These are phyloP conservation scores for Bettongia penicillata DNA, from an alignment of 2,113 vertebrate genomes.

Conservation along the genomic window DNA sequence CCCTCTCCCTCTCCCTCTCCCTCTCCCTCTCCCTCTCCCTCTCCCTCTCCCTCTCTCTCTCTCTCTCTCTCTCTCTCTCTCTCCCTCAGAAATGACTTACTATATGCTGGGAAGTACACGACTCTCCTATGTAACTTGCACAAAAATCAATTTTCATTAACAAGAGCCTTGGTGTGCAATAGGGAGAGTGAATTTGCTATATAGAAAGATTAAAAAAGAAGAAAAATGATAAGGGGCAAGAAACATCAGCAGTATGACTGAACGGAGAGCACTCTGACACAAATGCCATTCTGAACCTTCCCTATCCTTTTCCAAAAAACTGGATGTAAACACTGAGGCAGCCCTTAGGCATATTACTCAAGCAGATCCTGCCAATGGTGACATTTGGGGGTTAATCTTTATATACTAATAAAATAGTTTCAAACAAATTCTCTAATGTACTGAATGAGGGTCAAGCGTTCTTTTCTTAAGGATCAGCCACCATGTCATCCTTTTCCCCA, in stretches of 20 bases:
- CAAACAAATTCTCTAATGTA: conserved; percentile 30
- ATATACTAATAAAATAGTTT: conserved; percentile 42
- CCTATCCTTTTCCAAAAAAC: neutral
- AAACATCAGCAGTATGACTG: neutral
- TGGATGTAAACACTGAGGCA: conserved; percentile 20
- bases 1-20: too few relatives aligned
- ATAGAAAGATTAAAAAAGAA: conserved; percentile 31
- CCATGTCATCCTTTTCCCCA: neutral
- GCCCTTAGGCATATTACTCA: conserved; percentile 26
- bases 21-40: neutral
- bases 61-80: too few relatives aligned
- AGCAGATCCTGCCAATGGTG: conserved; percentile 31
- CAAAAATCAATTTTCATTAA: conserved; percentile 66
- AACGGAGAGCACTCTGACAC: conserved; percentile 1
- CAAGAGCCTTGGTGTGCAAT: conserved; percentile 12
- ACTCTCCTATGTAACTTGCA: conserved; percentile 51
- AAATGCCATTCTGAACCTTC: conserved; percentile 1
- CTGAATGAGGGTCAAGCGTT: conserved; percentile 8
- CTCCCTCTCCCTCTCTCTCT: neutral
- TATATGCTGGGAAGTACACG: conserved; percentile 19
- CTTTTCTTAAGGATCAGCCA: conserved; percentile 21
- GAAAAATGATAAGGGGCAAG: conserved; percentile 26
- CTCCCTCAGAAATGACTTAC: conserved; percentile 52
- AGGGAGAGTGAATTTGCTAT: neutral
- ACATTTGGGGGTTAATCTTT: conserved; percentile 17